Conservation (phyloP, 2,888 invertebrate genomes). For the Litoditis marina region DNA sequence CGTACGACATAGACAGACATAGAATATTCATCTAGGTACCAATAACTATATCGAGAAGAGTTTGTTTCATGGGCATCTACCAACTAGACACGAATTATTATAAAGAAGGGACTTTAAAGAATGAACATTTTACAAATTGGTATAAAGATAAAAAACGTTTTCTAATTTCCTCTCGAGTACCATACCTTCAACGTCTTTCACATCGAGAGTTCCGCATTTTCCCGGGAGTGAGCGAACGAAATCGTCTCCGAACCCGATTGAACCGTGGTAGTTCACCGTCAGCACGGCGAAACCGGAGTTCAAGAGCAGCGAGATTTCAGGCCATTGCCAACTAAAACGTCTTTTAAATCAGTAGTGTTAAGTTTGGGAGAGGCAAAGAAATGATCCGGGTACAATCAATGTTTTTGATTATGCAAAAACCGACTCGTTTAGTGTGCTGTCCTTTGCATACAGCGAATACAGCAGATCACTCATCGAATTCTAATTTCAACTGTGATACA, state of each 20-base stretch:
- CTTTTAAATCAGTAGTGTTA: neutral
- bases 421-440: too few relatives aligned
- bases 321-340: conserved; percentile 42
- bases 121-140: neutral
- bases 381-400: too few relatives aligned
- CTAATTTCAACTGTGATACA: too few relatives aligned
- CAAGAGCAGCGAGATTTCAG: conserved; percentile 37
- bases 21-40: too few relatives aligned
- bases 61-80: neutral
- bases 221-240: conserved; percentile 73
- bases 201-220: conserved; percentile 76
- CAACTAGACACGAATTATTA: neutral
- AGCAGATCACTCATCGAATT: too few relatives aligned
- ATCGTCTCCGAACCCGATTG: conserved; percentile 74
- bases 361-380: neutral
- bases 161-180: neutral
- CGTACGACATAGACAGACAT: too few relatives aligned
- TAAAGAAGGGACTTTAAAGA: neutral
- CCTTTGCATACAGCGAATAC: too few relatives aligned
- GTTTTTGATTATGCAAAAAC: too few relatives aligned
- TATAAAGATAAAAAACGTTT: too few relatives aligned
- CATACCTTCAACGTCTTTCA: conserved; percentile 68
- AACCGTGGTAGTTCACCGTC: conserved; percentile 65
- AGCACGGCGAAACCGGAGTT: conserved; percentile 58
- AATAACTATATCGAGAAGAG: too few relatives aligned